Evolutionary conservation across 2,113 vertebrate species (phyloP).

Genomic region (Leptodactylus fuscus): DNA sequence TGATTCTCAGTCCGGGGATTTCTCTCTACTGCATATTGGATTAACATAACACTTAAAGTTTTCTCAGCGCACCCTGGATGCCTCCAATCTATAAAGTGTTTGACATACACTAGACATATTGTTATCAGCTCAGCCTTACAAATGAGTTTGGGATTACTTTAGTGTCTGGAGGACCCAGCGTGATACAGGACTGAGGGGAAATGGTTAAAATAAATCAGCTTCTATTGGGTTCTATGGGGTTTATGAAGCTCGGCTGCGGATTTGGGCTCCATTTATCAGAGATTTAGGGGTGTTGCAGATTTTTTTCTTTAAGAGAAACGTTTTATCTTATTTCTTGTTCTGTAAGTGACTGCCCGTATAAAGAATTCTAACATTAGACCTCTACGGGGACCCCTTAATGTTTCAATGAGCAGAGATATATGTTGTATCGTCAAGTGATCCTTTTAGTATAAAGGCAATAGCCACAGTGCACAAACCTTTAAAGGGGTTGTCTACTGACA

Average conservation of each 20-base stretch:
- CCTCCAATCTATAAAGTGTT: conserved; percentile 27
- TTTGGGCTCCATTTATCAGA: conserved; percentile 31
- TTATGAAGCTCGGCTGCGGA: not conserved
- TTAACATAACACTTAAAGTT: conserved; percentile 46
- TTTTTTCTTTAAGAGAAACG: conserved; percentile 3
- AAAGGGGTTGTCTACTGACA: too few species aligned
- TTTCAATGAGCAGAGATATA: too few species aligned
- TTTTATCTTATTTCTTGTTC: too few species aligned
- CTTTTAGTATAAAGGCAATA: too few species aligned
- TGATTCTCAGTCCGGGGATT: conserved; percentile 37
- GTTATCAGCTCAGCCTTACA: conserved; percentile 38
- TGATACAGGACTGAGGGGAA: not conserved
- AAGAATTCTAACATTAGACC: too few species aligned
- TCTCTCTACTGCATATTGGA: conserved; percentile 8
- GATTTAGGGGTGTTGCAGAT: not conserved
- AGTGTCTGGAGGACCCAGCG: not conserved
- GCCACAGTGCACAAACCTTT: too few species aligned
- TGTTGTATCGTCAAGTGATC: too few species aligned
- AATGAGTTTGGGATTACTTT: conserved; percentile 36
- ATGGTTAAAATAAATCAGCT: conserved; percentile 37
- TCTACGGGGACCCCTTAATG: too few species aligned
- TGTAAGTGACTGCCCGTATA: too few species aligned
- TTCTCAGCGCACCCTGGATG: conserved; percentile 29
- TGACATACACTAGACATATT: conserved; percentile 44
- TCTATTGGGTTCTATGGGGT: conserved; percentile 5